Base-by-base conservation (phyloP, 2,888 invertebrate genomes). In the Thecophora atra region DNA sequence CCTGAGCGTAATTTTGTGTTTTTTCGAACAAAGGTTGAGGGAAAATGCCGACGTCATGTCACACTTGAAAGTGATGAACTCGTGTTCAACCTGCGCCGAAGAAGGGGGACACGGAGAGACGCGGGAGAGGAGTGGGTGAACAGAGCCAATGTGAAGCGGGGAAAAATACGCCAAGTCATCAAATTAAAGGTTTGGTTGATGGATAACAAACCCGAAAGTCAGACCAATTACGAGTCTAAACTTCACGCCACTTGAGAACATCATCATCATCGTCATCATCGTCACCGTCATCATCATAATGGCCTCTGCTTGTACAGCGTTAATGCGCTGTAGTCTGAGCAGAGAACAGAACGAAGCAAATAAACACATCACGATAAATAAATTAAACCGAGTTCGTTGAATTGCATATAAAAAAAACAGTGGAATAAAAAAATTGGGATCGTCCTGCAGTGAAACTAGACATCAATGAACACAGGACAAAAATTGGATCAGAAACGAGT, bases 111-210 rank as follows among this genome's bases (percentile, higher is more conserved):
- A 37, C 8, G 30, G 17, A 13, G 37, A 62, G 62, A 37, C 8
- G 44, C 1, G 37, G 21, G 63, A 30, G 37, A 17, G 63, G 42
- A 44, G 63, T 15, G 63, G 44, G 21, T 4, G 21, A 19, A 21
- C 42, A 24, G 5, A 63, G 42, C 65, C 47, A 65, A 26, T 28
- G 51, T 24, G 51, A 44, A n/a, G 65, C 1, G 28, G 65, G 30
- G 26, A 52, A 56, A 70, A 70, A 51, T 37, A 5, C 63, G 70
- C 70, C 44, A 28, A 52, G 62, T 70, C 70, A 70, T 63, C 70
- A 70, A 70, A 70, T 70, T 70, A 70, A 70, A 70, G 70, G 70
- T 70, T 70, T 37, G 70, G 52, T 52, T 52, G 63, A 26, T 63
- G 28, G 21, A 24, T 21, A 28, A 70, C 62, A 47, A 52, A 62